These are phyloP conservation scores for Oryzias javanicus DNA, from an alignment of 2,113 vertebrate species.

Conservation along the genomic window DNA sequence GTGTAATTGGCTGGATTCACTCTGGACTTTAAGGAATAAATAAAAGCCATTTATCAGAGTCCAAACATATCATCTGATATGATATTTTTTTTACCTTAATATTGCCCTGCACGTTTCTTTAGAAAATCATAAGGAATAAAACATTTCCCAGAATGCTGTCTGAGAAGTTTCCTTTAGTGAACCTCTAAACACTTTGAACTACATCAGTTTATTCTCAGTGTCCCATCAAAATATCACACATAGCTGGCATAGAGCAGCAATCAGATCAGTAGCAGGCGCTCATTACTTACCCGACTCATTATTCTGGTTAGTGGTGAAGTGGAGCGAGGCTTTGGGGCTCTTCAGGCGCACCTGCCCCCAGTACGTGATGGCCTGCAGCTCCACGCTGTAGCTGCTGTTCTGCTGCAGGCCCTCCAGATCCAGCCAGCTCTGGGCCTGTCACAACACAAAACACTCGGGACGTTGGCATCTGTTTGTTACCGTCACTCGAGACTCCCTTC, in stretches of 20 bases:
- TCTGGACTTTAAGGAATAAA: no score
- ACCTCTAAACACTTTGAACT: not conserved
- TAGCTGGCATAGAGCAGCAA: not conserved
- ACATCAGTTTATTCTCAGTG: not conserved
- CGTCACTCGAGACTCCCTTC: constrained; percentile 41
- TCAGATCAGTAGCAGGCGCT: not conserved
- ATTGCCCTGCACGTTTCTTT: no score
- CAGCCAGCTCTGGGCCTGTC: constrained; percentile 83
- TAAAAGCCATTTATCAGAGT: no score
- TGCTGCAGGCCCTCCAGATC: constrained; percentile 85
- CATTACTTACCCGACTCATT: constrained; percentile 75
- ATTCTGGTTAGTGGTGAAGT: constrained; percentile 78
- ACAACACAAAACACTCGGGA: constrained; percentile 37
- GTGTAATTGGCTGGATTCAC: no score
- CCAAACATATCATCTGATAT: no score
- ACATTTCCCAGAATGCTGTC: no score
- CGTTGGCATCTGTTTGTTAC: constrained; percentile 40
- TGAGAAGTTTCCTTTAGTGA: no score
- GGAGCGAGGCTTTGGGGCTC: constrained; percentile 86
- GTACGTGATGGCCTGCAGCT: constrained; percentile 88
- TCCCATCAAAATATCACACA: not conserved
- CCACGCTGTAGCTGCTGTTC: constrained; percentile 85
- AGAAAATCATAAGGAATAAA: no score
- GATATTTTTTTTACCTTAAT: no score
- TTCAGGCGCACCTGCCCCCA: constrained; percentile 94